Conservation (phyloP, 2,888 invertebrate species). For the Pterostichus madidus region DNA sequence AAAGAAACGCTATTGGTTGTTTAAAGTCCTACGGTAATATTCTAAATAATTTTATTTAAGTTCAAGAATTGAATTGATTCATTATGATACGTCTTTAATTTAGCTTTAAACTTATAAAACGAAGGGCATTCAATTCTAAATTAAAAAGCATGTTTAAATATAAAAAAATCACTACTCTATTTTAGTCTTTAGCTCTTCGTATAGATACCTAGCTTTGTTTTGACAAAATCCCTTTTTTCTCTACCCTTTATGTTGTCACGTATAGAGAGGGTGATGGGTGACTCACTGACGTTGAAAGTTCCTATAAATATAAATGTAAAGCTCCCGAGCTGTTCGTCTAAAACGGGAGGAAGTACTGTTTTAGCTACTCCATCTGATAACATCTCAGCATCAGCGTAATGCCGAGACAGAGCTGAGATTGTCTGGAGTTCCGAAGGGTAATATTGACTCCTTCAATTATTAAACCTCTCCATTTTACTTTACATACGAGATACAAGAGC, state of each 20-base stretch:
- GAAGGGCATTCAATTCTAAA: too few relatives aligned
- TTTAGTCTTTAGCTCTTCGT: not conserved
- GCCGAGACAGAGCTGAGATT: not conserved
- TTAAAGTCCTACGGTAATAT: too few relatives aligned
- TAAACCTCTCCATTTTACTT: slow-evolving; percentile 29
- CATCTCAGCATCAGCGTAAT: not conserved
- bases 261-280: not conserved
- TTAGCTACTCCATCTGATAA: slow-evolving; percentile 20
- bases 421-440: slow-evolving; percentile 29
- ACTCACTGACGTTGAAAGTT: slow-evolving; percentile 4
- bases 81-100: too few relatives aligned
- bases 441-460: slow-evolving; percentile 31
- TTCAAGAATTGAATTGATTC: too few relatives aligned
- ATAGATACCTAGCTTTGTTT: not conserved
- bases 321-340: not conserved
- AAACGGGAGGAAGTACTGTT: slow-evolving; percentile 22
- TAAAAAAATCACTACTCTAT: not conserved
- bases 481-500: slow-evolving; percentile 6
- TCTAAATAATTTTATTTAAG: too few relatives aligned
- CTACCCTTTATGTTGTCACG: slow-evolving; percentile 18
- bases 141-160: not conserved
- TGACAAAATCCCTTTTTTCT: not conserved
- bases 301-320: slow-evolving; percentile 26
- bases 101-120: too few relatives aligned
- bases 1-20: too few relatives aligned